Evolutionary conservation across 2,797 vertebrate species (phyloP).

Genomic region (Linurgus olivaceus): DNA sequence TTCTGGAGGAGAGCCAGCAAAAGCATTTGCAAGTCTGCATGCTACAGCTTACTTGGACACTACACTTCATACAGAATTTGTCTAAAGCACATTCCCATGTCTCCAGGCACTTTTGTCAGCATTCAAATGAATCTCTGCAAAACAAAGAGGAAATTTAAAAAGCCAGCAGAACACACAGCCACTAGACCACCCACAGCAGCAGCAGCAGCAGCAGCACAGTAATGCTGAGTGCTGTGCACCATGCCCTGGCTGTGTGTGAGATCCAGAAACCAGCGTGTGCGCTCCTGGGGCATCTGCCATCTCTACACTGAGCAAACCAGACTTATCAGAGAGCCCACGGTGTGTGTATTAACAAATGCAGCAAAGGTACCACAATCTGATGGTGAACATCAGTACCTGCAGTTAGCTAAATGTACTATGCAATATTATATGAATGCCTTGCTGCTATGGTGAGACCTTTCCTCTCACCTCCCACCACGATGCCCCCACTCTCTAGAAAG

Average conservation of each 20-base stretch:
- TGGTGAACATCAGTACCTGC: background rate
- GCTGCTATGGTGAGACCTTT: background rate
- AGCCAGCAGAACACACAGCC: background rate
- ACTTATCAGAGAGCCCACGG: background rate
- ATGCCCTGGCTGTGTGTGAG: rapidly evolving
- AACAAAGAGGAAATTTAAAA: background rate
- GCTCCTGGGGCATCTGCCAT: background rate
- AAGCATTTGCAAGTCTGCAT: slow-evolving; percentile 29
- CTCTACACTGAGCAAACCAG: background rate
- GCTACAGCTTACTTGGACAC: background rate
- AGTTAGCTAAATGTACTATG: background rate
- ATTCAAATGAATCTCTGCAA: background rate
- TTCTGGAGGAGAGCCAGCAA: slow-evolving; percentile 18
- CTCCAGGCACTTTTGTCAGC: slow-evolving; percentile 2
- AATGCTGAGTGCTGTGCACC: rapidly evolving
- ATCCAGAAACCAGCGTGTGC: rapidly evolving
- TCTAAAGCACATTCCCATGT: background rate
- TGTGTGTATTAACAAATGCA: background rate
- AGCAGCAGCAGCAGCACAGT: background rate
- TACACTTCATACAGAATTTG: background rate
- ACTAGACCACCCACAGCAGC: background rate
- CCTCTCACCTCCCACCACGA: background rate
- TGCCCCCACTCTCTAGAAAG: background rate
- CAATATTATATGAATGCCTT: background rate
- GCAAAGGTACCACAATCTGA: background rate